These are phyloP conservation scores for Chouioia cunea DNA, from an alignment of 2,888 invertebrate genomes.

Conservation along the genomic window DNA sequence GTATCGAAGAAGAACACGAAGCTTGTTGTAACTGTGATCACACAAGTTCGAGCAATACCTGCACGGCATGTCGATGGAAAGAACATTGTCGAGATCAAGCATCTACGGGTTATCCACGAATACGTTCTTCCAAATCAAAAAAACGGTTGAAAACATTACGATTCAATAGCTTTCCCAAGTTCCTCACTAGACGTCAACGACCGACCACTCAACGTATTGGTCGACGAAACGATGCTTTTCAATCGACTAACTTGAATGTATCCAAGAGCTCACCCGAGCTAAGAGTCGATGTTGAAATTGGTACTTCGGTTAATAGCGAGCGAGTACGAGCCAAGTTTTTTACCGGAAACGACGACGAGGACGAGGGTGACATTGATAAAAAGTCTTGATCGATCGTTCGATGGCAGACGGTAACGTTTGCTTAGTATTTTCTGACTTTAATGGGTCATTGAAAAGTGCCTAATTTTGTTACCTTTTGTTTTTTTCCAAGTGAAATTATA, in stretches of 20 bases:
- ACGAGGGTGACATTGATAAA: constrained; percentile 38
- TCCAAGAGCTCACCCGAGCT: constrained; percentile 48
- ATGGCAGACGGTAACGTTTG: no score
- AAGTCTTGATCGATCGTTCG: constrained; percentile 28
- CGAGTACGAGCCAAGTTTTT: constrained; percentile 33
- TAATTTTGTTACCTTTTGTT: no score
- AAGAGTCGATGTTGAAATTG: constrained; percentile 34
- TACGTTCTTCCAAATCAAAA: background rate
- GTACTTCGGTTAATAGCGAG: background rate
- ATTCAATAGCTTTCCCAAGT: constrained; percentile 41
- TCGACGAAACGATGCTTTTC: background rate
- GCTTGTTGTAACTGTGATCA: constrained; percentile 8
- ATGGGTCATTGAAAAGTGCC: no score
- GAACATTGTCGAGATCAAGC: constrained; percentile 2
- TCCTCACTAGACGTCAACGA: constrained; percentile 29
- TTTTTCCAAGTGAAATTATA: no score
- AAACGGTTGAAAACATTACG: constrained; percentile 10
- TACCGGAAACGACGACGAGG: constrained; percentile 41
- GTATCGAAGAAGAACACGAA: constrained; percentile 20
- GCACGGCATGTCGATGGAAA: constrained; percentile 8
- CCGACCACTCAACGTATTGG: background rate
- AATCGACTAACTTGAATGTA: background rate
- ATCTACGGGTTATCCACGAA: background rate
- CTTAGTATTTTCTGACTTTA: no score
- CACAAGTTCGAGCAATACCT: background rate